Percentiles rank a stretch among this genome's conserved stretches.
phyloP scores from a whole-genome alignment of 2,888 invertebrate genomes.

The Cataglyphis albicans region DNA sequence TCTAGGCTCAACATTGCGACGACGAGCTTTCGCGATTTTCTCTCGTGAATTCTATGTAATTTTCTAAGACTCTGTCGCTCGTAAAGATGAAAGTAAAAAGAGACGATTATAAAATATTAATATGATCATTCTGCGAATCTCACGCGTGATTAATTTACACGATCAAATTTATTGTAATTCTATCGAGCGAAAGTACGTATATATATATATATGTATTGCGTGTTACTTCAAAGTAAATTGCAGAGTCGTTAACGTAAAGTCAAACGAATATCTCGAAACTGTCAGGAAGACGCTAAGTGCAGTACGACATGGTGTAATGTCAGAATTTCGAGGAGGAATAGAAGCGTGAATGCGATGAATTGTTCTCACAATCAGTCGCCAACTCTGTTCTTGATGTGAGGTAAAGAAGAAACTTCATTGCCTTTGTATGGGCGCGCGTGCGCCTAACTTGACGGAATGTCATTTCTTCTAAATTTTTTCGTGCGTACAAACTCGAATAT shows the following conservation, averaged over 20 bases:
- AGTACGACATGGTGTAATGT: background rate
- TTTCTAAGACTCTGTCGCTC: background rate
- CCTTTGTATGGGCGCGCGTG: background rate
- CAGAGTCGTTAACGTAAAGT: background rate
- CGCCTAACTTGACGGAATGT: background rate
- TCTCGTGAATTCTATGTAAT: background rate
- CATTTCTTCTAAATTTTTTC: background rate
- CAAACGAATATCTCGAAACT: slow-evolving; percentile 4
- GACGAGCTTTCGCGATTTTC: background rate
- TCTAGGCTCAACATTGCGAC: background rate
- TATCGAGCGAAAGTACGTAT: background rate
- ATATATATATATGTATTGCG: background rate
- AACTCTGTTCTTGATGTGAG: background rate
- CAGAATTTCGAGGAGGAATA: slow-evolving; percentile 33
- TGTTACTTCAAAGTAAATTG: background rate
- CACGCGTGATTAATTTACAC: slow-evolving; percentile 11
- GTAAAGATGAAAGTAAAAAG: background rate
- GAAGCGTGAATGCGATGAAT: slow-evolving; percentile 23
- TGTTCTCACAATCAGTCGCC: background rate
- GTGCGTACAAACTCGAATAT: background rate
- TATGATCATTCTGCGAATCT: background rate
- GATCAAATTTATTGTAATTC: background rate
- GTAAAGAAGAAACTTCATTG: slow-evolving; percentile 16
- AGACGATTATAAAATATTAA: background rate
- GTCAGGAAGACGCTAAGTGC: background rate